Percentiles rank a stretch among this genome's conserved stretches.
Evolutionary conservation across 2,113 vertebrate genomes (phyloP).

Genomic region (Clarias magur): DNA sequence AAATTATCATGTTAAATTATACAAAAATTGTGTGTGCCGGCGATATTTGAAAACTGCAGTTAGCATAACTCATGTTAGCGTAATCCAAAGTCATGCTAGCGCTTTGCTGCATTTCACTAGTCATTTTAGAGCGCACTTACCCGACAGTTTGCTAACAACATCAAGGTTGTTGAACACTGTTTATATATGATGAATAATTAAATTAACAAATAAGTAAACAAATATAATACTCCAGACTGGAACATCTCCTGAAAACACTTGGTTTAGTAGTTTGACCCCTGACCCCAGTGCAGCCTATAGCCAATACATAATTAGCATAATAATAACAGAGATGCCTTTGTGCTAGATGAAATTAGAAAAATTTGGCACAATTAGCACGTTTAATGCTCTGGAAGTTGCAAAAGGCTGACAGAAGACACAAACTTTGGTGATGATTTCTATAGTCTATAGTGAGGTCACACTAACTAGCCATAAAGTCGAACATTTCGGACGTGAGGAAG

Average conservation of each 20-base stretch:
- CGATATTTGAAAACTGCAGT: not conserved
- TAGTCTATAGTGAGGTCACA: not conserved
- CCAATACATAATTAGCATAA: not conserved
- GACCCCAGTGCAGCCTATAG: not conserved
- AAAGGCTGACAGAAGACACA: not conserved
- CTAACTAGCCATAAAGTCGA: not conserved
- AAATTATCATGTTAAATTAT: not conserved
- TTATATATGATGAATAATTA: too few species aligned
- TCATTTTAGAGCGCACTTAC: not conserved
- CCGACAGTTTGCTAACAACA: not conserved
- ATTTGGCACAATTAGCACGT: not conserved
- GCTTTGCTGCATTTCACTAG: not conserved
- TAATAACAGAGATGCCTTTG: not conserved
- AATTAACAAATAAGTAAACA: too few species aligned
- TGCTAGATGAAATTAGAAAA: not conserved
- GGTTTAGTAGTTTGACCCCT: not conserved
- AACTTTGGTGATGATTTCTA: not conserved
- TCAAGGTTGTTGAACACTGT: not conserved
- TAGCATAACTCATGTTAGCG: not conserved
- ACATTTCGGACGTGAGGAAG: not conserved
- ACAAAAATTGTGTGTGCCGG: too few species aligned
- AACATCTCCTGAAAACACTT: not conserved
- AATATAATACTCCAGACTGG: not conserved
- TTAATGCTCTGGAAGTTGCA: not conserved
- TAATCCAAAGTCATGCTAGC: not conserved